A percentile compares a stretch with the other conserved stretches of the same genome.
Evolutionary conservation across 2,797 vertebrate genomes (phyloP).

Genomic region (Menidia menidia): DNA sequence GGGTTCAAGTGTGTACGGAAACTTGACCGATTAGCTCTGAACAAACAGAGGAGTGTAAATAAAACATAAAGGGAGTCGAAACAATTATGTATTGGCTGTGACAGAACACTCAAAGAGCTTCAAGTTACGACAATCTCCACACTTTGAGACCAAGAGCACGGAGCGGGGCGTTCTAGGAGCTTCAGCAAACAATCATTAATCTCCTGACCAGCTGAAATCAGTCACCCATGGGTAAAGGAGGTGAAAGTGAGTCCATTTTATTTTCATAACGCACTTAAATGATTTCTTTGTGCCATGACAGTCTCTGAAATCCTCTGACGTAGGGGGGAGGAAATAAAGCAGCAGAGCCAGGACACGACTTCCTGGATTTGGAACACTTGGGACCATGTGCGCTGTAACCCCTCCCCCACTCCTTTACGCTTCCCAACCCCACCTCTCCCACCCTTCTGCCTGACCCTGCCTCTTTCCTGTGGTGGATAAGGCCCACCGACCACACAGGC

Average conservation of each 20-base stretch:
- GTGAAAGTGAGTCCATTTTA: not conserved
- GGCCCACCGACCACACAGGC: slow-evolving; percentile 45
- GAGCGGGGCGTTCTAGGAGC: not conserved
- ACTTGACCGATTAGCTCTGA: slow-evolving; percentile 24
- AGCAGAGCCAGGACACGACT: slow-evolving; percentile 50
- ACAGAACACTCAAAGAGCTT: slow-evolving; percentile 10
- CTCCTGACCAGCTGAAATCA: not conserved
- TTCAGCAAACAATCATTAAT: slow-evolving; percentile 1
- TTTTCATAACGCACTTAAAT: slow-evolving; percentile 18
- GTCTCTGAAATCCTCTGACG: slow-evolving; percentile 29
- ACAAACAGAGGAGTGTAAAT: slow-evolving; percentile 19
- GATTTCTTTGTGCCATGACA: slow-evolving; percentile 5
- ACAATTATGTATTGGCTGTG: slow-evolving; percentile 6
- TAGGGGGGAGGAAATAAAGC: slow-evolving; percentile 38
- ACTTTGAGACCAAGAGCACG: not conserved
- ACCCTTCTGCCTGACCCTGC: slow-evolving; percentile 18
- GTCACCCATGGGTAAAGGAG: not conserved
- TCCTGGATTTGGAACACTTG: slow-evolving; percentile 63
- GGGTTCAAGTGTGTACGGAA: slow-evolving; percentile 17
- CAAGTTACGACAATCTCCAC: not conserved
- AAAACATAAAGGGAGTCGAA: slow-evolving; percentile 17
- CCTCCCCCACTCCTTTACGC: slow-evolving; percentile 40
- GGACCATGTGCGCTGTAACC: slow-evolving; percentile 32
- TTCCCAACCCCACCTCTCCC: not conserved
- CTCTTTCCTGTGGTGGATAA: slow-evolving; percentile 76